Base-by-base conservation (phyloP, 2,888 invertebrate genomes). In the Meiosimyza platycephala region DNA sequence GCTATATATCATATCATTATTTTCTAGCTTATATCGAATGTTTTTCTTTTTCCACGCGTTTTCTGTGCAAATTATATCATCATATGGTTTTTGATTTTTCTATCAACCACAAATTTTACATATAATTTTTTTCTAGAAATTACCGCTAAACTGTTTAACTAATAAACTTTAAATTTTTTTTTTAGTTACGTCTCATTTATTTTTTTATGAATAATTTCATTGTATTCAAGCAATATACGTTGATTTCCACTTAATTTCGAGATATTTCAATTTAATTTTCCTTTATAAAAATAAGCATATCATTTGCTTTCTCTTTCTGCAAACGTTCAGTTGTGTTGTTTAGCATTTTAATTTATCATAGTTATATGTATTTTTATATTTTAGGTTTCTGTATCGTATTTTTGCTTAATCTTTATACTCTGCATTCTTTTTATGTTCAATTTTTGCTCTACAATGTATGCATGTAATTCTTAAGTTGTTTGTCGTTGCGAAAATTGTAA, bases 181-280 rank as follows among this genome's bases (percentile, higher is more conserved):
- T 22, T 71, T 47, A 28, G 62, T 68, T 57, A 62, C 54, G 47
- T 51, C 62, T 68, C 47, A 13, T 16, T 63, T 55, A 74, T 72
- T 57, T 33, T 68, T 18, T 72, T 74, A 66, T 51, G 2, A 64
- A 16, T 63, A 18, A 51, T n/a, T 22, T 6, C 22, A 6, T n/a
- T 28, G 28, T 12, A 11, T 28, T 57, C 28, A 57, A 57, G 6
- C 12, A n/a, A n/a, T 57, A 18, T 13, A 57, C 28, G 4, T 22
- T 59, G 74, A 67, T 77, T 80, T 81, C 57, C 68, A 28, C 16
- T 68, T 40, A 71, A 47, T 72, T 54, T 71, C 22, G 11, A 64
- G 72, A 66, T 73, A 52, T 73, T 66, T 60, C 33, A 57, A 52
- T 71, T 51, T 55, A 28, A 59, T 50, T 72, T 57, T 69, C 62